These are phyloP conservation scores for Ganaspis sp. DNA, from an alignment of 1,140 invertebrate genomes.

Conservation along the genomic window DNA sequence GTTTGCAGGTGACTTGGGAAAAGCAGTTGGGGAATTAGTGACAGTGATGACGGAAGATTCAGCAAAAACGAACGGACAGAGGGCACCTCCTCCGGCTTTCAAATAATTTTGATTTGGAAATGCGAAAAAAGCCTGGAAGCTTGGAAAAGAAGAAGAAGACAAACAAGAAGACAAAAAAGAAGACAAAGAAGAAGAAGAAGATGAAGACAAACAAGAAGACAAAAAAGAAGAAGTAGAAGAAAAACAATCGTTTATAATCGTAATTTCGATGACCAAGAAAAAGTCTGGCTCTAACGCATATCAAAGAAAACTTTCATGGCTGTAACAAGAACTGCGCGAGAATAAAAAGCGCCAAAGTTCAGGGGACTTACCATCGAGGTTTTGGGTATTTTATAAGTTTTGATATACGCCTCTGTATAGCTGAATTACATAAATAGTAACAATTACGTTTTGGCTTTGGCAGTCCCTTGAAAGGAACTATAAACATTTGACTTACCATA, in stretches of 20 bases:
- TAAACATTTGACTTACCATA: conserved; percentile 74
- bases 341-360: conserved; percentile 44
- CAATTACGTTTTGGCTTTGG: conserved; percentile 63
- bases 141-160: background rate
- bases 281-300: conserved; percentile 74
- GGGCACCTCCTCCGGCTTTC: conserved; percentile 71
- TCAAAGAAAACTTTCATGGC: conserved; percentile 64
- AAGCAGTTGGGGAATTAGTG: conserved; percentile 90
- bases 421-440: conserved; percentile 64
- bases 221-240: too few relatives aligned
- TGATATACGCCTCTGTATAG: conserved; percentile 72
- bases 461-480: conserved; percentile 64
- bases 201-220: too few relatives aligned
- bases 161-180: too few relatives aligned
- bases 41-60: conserved; percentile 91
- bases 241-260: conserved; percentile 20
- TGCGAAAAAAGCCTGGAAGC: background rate
- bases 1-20: conserved; percentile 86
- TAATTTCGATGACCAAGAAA: conserved; percentile 67
- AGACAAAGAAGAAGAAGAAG: too few relatives aligned
- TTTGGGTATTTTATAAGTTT: conserved; percentile 76
- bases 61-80: conserved; percentile 69
- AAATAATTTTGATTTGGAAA: conserved; percentile 62
- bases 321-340: conserved; percentile 49
- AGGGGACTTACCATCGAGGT: conserved; percentile 65